Conservation (phyloP, 2,888 invertebrate species). For the Anagyrus pseudococci region DNA sequence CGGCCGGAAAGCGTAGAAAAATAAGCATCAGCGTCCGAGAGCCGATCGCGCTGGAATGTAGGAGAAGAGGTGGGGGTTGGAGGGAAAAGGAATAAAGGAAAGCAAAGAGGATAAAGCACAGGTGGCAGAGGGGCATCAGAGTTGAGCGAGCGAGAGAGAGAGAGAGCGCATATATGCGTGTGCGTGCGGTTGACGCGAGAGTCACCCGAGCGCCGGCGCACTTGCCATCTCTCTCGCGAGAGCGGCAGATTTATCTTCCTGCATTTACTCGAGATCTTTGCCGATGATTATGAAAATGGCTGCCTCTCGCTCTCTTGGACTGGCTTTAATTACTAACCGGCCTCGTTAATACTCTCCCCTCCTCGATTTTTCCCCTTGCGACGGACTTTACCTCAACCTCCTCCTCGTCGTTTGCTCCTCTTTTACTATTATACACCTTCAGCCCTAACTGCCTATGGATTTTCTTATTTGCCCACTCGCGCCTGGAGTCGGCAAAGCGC, state of each 20-base stretch:
- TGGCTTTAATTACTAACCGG: slow-evolving; percentile 40
- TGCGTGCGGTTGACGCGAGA: slow-evolving; percentile 26
- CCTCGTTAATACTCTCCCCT: slow-evolving; percentile 38
- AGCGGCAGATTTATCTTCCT: slow-evolving; percentile 37
- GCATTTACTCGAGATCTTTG: slow-evolving; percentile 40
- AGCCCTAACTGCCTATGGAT: too few relatives aligned
- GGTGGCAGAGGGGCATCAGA: too few relatives aligned
- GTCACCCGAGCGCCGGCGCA: slow-evolving; percentile 34
- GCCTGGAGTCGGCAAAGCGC: too few relatives aligned
- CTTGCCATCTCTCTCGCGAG: too few relatives aligned
- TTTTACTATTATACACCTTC: slow-evolving; percentile 1
- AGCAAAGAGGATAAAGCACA: slow-evolving; percentile 10
- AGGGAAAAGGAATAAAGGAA: background rate
- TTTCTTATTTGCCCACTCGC: too few relatives aligned
- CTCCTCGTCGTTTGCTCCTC: slow-evolving; percentile 1
- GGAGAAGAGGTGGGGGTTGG: background rate
- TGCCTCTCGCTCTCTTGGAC: slow-evolving; percentile 31
- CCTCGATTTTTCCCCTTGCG: slow-evolving; percentile 21
- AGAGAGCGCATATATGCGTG: background rate
- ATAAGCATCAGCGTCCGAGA: background rate
- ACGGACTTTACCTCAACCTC: too few relatives aligned
- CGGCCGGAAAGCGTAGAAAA: slow-evolving; percentile 5
- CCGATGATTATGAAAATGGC: slow-evolving; percentile 40
- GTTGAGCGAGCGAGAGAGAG: slow-evolving; percentile 4
- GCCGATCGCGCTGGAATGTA: background rate